Conservation (phyloP, 2,888 invertebrate genomes). For the Gerosis bhagava region DNA sequence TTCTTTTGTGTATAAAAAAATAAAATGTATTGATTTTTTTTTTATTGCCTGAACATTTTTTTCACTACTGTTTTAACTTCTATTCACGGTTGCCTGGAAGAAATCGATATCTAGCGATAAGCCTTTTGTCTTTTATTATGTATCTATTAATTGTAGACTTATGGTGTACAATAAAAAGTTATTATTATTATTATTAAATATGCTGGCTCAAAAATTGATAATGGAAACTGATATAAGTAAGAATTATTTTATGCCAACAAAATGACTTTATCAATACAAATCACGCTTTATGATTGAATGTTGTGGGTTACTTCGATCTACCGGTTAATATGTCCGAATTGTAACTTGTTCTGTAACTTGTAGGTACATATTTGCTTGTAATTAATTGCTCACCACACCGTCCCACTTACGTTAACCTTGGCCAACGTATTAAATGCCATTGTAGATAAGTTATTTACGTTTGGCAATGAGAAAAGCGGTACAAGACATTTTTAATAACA, state of each 20-base stretch:
- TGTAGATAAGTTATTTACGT: slow-evolving; percentile 29
- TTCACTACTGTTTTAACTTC: no score
- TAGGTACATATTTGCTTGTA: slow-evolving; percentile 39
- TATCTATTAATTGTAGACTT: no score
- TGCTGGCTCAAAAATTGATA: no score
- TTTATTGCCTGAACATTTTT: no score
- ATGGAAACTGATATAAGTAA: no score
- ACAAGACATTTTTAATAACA: slow-evolving; percentile 12
- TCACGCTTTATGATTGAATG: slow-evolving; percentile 29
- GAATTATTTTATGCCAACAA: slow-evolving; percentile 13
- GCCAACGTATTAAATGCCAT: slow-evolving; percentile 35
- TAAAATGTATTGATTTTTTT: no score
- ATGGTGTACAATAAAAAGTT: no score
- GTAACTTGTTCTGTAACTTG: slow-evolving; percentile 38
- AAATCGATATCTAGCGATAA: no score
- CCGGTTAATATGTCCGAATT: slow-evolving; percentile 27
- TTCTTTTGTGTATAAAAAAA: no score
- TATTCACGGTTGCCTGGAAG: no score
- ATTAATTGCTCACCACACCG: slow-evolving; percentile 44
- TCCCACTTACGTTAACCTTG: slow-evolving; percentile 43
- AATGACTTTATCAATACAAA: slow-evolving; percentile 25
- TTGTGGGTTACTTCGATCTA: slow-evolving; percentile 33
- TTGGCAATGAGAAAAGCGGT: slow-evolving; percentile 23
- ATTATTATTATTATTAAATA: no score
- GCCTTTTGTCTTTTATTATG: no score